A percentile compares a stretch with the other conserved stretches of the same genome.
phyloP scores from a whole-genome alignment of 2,888 invertebrate species.

The Cyclophora albipunctata region DNA sequence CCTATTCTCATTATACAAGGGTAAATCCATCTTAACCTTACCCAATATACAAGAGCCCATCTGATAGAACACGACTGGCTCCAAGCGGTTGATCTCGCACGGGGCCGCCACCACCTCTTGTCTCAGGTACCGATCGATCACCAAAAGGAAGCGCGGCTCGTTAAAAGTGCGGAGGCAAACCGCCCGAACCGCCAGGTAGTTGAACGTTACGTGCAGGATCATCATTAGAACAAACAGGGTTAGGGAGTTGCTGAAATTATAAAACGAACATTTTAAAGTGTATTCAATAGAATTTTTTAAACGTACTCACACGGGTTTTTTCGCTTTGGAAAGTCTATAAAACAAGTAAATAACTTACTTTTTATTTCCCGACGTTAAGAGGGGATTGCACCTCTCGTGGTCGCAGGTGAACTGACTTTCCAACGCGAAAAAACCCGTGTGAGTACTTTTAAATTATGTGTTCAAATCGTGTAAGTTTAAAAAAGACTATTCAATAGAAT shows the following conservation, averaged over 20 bases:
- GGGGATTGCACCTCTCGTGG: no score
- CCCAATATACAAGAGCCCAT: slow-evolving; percentile 40
- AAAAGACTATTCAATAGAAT: no score
- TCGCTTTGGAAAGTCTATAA: no score
- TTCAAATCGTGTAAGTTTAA: no score
- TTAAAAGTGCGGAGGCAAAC: slow-evolving; percentile 89
- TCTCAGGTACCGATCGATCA: slow-evolving; percentile 80
- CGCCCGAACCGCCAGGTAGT: slow-evolving; percentile 89
- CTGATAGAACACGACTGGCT: slow-evolving; percentile 67
- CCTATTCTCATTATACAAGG: no score
- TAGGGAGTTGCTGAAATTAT: slow-evolving; percentile 78
- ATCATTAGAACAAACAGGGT: slow-evolving; percentile 84
- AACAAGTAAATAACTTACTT: no score
- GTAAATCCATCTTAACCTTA: slow-evolving; percentile 12
- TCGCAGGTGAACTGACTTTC: no score
- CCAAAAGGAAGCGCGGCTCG: slow-evolving; percentile 82
- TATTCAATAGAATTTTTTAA: no score
- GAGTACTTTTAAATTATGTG: no score
- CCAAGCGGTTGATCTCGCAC: slow-evolving; percentile 79
- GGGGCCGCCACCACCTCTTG: slow-evolving; percentile 78
- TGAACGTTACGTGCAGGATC: slow-evolving; percentile 86
- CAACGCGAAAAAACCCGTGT: no score
- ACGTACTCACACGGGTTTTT: no score
- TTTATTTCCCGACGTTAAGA: no score
- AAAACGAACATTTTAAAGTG: background rate